Evolutionary conservation across 2,113 vertebrate species (phyloP), one percentile per base, ranked within the genome.

Genomic region (Gambusia affinis): DNA sequence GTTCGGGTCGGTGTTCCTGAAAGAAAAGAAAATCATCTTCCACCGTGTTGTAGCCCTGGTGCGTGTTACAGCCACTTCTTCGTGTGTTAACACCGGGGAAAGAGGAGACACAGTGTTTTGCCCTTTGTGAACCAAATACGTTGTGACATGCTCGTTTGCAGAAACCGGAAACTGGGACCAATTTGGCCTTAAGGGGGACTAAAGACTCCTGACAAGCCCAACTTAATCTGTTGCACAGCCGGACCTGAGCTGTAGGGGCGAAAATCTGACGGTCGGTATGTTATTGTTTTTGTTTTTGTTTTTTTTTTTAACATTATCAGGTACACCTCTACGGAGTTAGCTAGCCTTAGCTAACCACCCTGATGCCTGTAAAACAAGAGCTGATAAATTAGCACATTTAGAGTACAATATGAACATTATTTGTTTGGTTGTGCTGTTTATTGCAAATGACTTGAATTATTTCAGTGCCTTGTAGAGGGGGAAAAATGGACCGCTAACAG

Each of bases 71-170:
- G 75, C 60, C 72, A 5, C 66, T 82, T 28, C 28, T 70, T 64
- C 2, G 11, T 22, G 61, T 66, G 64, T 82, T 80, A 72, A 70
- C 64, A 82, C 51, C 24, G 24, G 51, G 51, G 70, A 67, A 67
- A 14, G 31, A 79, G 81, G 78, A 75, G 83, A 82, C 82, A 88
- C 83, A 80, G 85, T 83, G 81, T 83, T 89, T 86, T 72, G 78
- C 79, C 82, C 68, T 64, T 73, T 22, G 19, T 70, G 67, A 87
- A 79, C 66, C 66, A 71, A 85, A 87, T 81, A 68, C 15, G 78
- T 82, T 72, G 77, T 73, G 87, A 57, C 51, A 57, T 57, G 51
- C 51, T 82, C 72, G 44, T 72, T 79, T 79, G 82, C 75, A 72
- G 63, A 73, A 76, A 57, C 63, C 65, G 44, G 27, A 82, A 66